Evolutionary conservation across 2,797 vertebrate species (phyloP).

Genomic region (Eremophila alpestris): DNA sequence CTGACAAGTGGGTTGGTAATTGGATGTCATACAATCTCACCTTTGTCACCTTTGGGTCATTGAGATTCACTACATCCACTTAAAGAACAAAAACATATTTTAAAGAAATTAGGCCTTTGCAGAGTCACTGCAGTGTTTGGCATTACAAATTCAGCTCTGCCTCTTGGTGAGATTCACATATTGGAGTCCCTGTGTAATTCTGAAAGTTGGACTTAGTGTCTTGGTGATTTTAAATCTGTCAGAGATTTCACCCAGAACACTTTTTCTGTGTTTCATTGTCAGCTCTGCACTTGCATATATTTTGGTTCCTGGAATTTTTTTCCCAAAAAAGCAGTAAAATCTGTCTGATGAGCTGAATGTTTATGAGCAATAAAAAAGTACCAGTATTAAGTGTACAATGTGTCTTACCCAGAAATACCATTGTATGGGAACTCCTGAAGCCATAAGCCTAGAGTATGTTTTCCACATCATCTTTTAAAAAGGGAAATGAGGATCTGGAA

Average conservation of each 20-base stretch:
- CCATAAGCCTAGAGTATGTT: neutral
- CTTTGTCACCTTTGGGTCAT: neutral
- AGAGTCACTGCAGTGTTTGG: neutral
- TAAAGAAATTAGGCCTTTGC: neutral
- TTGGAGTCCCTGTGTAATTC: neutral
- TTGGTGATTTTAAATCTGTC: neutral
- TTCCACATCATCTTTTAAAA: neutral
- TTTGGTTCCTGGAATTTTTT: neutral
- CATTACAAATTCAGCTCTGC: neutral
- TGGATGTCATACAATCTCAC: neutral
- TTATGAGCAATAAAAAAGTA: neutral
- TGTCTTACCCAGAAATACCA: neutral
- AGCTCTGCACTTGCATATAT: neutral
- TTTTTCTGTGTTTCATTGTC: neutral
- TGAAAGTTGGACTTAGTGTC: neutral
- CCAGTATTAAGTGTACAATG: neutral
- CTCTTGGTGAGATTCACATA: neutral
- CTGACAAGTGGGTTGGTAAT: neutral
- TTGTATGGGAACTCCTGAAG: neutral
- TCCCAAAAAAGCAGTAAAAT: neutral
- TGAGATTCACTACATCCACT: neutral
- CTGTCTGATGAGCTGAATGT: neutral
- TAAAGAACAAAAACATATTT: neutral
- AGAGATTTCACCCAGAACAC: neutral
- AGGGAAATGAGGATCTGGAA: neutral